Base-by-base conservation (phyloP, 2,113 vertebrate genomes). In the Anguilla rostrata region DNA sequence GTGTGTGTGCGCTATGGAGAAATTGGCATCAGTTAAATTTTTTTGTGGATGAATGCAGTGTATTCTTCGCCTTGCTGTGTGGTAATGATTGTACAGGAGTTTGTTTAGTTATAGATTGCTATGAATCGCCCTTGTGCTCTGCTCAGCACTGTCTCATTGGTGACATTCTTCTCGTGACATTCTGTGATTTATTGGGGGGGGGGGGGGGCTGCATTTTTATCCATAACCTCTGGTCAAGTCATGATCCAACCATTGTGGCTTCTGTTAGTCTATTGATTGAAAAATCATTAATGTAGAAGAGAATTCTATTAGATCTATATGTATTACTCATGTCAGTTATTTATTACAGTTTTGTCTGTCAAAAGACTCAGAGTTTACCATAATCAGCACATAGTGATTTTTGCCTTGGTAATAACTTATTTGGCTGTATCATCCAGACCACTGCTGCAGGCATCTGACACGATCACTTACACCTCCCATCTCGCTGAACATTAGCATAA, bases 61-160 rank as follows among this genome's bases (percentile, higher is more conserved):
- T 89, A 92, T 84, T 90, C 86, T 90, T 86, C 92, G 89, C 88
- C 90, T 94, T 92, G 87, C 91, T 71, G 85, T 85, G 41, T 39
- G 53, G 75, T 63, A 71, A 12, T 56, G 41, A 78, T 34, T 79
- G 57, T 82, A 63, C 43, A 46, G 8, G 20, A 5, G 66, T 20
- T 41, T 1, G 6, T 83, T 79, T 78, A 49, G 46, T 39, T 8
- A 18, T 60, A 14, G 12, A 39, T 83, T 56, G 39, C 39, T 39
- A 22, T 66, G n/a, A 63, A 20, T 26, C 40, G 53, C 6, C 15
- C 34, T 63, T 57, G 18, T 81, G 34, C 78, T 81, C 56, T 43
- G 39, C 79, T 86, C 40, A 8, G 49, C n/a, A 81, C 82, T 80
- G 39, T 83, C 49, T 8, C 22, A 40, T 56, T 63, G 83, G 83